phyloP scores from a whole-genome alignment of 2,888 invertebrate species.

The Perdita meconis region DNA sequence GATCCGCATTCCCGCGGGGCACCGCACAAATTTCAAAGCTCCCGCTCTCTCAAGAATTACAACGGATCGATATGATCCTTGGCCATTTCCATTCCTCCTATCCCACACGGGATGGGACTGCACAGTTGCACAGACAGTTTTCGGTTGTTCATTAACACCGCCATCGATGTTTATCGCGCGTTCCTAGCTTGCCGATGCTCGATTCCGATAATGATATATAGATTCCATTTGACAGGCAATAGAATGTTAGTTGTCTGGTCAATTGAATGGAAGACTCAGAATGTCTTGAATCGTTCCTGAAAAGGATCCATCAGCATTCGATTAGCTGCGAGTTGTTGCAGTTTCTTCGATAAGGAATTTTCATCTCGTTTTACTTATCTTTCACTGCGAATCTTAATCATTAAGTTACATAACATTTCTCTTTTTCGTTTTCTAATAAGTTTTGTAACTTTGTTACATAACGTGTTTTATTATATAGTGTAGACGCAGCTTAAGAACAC shows the following conservation, averaged over 20 bases:
- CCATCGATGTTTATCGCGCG: neutral
- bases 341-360: no score
- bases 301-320: neutral
- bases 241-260: neutral
- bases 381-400: no score
- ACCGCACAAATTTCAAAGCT: constrained; percentile 60
- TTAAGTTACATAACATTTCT: no score
- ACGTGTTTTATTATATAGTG: no score
- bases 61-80: constrained; percentile 43
- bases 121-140: no score
- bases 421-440: no score
- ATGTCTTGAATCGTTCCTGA: neutral
- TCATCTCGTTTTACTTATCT: no score
- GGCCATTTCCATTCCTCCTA: constrained; percentile 26
- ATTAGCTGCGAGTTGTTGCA: no score
- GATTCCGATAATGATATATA: neutral
- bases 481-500: no score
- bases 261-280: neutral
- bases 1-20: constrained; percentile 66
- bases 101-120: neutral
- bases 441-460: no score
- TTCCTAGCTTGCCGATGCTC: neutral
- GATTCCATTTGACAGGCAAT: constrained; percentile 6
- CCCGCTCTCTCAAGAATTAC: constrained; percentile 52
- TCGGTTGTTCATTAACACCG: constrained; percentile 21